Evolutionary conservation across 1,140 invertebrate genomes (phyloP), one percentile per base, ranked within the genome.

Genomic region (Ganaspis sp.): DNA sequence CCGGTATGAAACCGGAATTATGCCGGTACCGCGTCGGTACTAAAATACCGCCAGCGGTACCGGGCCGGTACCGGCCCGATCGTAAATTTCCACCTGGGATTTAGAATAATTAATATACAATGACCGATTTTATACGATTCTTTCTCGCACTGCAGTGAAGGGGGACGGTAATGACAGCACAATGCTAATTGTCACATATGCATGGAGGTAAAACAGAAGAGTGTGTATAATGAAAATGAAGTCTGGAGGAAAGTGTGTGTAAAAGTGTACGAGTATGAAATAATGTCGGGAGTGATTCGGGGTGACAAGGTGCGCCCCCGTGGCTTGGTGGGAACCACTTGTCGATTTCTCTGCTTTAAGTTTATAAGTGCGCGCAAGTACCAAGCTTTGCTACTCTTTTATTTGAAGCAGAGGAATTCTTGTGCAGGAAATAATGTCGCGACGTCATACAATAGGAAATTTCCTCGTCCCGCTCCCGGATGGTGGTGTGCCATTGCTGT

Each of bases 261-360:
- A 64, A 26, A 58, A 23, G 11, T 54, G 15, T 58, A 5, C 9
- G n/a, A 73, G 64, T 29, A 77, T 72, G 77, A 78, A 80, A 83
- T 77, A 76, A 80, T 80, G 80, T 76, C 74, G 74, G 73, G 74
- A 70, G 42, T 74, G 75, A 21, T 81, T 64, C 80, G 54, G 74
- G 71, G 70, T 76, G 78, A 77, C 74, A 85, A 83, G 82, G 81
- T 81, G 83, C 78, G 69, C 73, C 73, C 81, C 78, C 79, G 74
- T 64, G 37, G 82, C 73, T 54, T 42, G 88, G 89, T 91, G 90
- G 90, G 90, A 91, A 91, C 89, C 85, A 90, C 88, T 90, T 88
- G 89, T 89, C 86, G 82, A 82, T 77, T 83, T 80, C 54, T 78
- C 79, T 49, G 5, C 45, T 72, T 82, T 75, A 45, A 72, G 58